Conservation (phyloP, 2,797 vertebrate species). For the Scyliorhinus canicula region DNA sequence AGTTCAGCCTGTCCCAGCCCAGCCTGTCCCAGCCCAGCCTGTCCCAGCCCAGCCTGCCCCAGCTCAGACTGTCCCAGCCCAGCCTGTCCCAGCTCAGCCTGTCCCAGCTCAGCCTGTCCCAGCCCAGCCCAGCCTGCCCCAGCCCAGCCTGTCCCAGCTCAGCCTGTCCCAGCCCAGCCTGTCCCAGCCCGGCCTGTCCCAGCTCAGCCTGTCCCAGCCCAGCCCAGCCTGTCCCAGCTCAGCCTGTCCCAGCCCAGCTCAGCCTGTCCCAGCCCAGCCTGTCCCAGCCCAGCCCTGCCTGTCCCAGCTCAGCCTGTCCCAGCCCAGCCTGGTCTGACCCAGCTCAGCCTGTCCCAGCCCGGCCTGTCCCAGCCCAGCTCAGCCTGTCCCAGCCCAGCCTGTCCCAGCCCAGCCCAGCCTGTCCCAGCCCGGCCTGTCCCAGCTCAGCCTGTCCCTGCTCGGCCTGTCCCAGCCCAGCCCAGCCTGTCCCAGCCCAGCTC, state of each 20-base stretch:
- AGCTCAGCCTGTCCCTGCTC: not conserved
- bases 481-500: not conserved
- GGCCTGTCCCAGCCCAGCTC: no score
- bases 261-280: not conserved
- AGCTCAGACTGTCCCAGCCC: no score
- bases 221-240: not conserved
- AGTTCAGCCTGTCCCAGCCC: not conserved
- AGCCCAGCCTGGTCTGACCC: no score
- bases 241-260: not conserved
- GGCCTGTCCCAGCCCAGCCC: no score
- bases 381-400: not conserved
- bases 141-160: not conserved
- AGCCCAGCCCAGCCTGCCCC: no score
- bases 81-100: not conserved
- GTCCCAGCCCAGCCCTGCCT: no score
- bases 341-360: not conserved
- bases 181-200: not conserved
- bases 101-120: not conserved
- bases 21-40: not conserved
- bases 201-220: not conserved
- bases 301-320: not conserved
- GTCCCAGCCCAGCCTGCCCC: not conserved
- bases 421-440: not conserved
- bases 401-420: no score
- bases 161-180: not conserved